phyloP scores from a whole-genome alignment of 1,140 invertebrate genomes.

The Sitophilus oryzae region DNA sequence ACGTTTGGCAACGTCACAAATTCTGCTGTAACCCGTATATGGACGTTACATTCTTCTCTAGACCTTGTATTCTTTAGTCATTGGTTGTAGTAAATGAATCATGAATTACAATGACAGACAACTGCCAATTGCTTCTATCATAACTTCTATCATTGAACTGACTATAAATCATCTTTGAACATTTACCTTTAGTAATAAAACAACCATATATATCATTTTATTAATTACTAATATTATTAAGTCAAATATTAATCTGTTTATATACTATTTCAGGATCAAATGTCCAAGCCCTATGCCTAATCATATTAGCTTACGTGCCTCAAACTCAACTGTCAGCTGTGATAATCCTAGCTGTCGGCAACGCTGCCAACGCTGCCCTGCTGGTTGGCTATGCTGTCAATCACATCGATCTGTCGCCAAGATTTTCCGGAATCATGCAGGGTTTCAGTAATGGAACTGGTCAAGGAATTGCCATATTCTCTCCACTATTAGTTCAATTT shows the following conservation, averaged over 20 bases:
- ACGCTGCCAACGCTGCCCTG: conserved; percentile 67
- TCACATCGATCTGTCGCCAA: conserved; percentile 69
- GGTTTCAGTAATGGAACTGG: conserved; percentile 70
- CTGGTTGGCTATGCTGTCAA: conserved; percentile 64
- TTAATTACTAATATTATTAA: neutral
- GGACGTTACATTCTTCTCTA: too few relatives aligned
- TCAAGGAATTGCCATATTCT: conserved; percentile 63
- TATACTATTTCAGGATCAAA: conserved; percentile 46
- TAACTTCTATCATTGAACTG: too few relatives aligned
- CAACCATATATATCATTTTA: too few relatives aligned
- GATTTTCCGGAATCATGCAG: conserved; percentile 64
- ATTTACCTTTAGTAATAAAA: too few relatives aligned
- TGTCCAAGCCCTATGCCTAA: conserved; percentile 53
- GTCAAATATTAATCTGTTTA: neutral
- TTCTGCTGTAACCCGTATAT: too few relatives aligned
- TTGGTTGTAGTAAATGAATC: too few relatives aligned
- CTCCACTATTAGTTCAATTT: conserved; percentile 57
- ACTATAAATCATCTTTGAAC: too few relatives aligned
- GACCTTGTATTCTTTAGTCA: too few relatives aligned
- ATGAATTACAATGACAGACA: too few relatives aligned
- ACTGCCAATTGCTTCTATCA: too few relatives aligned
- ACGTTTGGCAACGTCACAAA: too few relatives aligned
- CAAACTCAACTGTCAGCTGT: conserved; percentile 50
- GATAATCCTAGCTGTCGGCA: conserved; percentile 57
- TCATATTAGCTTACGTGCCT: conserved; percentile 55